Conservation (phyloP, 2,888 invertebrate species). For the Mycalesis mineus region DNA sequence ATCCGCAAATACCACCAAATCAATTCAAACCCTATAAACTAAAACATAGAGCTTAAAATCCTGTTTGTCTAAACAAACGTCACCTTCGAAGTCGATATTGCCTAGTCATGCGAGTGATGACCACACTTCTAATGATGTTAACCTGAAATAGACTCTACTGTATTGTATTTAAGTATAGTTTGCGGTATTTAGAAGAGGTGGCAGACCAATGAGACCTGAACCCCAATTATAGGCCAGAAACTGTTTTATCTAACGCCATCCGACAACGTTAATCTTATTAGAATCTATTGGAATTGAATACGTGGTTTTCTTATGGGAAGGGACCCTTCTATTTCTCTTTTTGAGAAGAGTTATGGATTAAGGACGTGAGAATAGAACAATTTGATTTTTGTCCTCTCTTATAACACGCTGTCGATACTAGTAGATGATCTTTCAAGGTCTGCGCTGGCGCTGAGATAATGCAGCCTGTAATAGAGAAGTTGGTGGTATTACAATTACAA, state of each 20-base stretch:
- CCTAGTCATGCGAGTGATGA: slow-evolving; percentile 77
- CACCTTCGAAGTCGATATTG: slow-evolving; percentile 73
- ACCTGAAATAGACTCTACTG: slow-evolving; percentile 40
- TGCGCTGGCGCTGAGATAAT: no score
- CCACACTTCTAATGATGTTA: slow-evolving; percentile 44
- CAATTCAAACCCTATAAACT: slow-evolving; percentile 37
- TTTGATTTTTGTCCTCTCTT: no score
- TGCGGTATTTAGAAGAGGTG: slow-evolving; percentile 26
- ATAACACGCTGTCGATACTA: no score
- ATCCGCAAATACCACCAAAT: slow-evolving; percentile 33
- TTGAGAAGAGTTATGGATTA: neutral
- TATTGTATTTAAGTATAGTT: slow-evolving; percentile 37
- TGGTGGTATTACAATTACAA: no score
- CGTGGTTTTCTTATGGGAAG: slow-evolving; percentile 44
- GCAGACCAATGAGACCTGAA: slow-evolving; percentile 41
- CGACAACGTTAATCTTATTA: slow-evolving; percentile 76
- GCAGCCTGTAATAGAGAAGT: no score
- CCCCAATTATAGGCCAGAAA: slow-evolving; percentile 77
- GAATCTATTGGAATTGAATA: slow-evolving; percentile 74
- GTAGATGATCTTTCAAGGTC: no score
- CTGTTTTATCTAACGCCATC: slow-evolving; percentile 76
- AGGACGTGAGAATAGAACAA: no score
- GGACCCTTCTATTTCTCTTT: slow-evolving; percentile 18
- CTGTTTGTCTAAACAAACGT: slow-evolving; percentile 22
- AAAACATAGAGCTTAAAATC: slow-evolving; percentile 20